Conservation (phyloP, 2,113 vertebrate genomes). For the Erythrocercus mccallii region DNA sequence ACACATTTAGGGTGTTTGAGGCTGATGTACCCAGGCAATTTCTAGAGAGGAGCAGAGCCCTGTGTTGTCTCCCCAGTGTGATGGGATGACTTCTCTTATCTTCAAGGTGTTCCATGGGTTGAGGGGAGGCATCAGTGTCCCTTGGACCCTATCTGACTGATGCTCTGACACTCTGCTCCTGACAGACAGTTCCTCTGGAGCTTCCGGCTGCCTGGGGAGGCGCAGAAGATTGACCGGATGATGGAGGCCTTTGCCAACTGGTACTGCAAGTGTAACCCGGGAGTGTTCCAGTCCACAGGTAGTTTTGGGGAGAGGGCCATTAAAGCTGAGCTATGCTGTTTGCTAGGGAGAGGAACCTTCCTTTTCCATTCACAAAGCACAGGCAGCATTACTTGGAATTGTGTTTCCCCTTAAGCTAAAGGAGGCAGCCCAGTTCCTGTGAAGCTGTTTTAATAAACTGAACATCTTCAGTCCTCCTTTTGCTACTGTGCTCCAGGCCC, state of each 20-base stretch:
- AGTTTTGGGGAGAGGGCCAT: background rate
- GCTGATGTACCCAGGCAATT: background rate
- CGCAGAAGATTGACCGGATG: slow-evolving; percentile 97
- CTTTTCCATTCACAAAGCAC: background rate
- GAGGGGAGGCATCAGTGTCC: background rate
- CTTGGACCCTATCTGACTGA: background rate
- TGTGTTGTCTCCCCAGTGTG: background rate
- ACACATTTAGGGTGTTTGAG: background rate
- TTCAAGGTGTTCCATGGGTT: background rate
- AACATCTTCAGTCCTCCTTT: background rate
- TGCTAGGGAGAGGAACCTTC: background rate
- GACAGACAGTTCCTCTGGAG: slow-evolving; percentile 94
- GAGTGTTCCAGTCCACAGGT: slow-evolving; percentile 93
- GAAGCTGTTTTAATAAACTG: background rate
- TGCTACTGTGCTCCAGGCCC: background rate
- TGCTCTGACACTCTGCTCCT: background rate
- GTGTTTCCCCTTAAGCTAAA: background rate
- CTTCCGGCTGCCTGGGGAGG: slow-evolving; percentile 92
- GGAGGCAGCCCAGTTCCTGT: background rate
- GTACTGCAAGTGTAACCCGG: slow-evolving; percentile 88
- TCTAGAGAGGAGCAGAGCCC: background rate
- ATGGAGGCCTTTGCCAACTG: slow-evolving; percentile 92
- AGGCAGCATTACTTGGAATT: background rate
- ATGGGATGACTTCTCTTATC: background rate
- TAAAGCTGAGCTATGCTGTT: background rate